Conservation (phyloP, 2,797 vertebrate species). For the Melanotaenia pygmaea region DNA sequence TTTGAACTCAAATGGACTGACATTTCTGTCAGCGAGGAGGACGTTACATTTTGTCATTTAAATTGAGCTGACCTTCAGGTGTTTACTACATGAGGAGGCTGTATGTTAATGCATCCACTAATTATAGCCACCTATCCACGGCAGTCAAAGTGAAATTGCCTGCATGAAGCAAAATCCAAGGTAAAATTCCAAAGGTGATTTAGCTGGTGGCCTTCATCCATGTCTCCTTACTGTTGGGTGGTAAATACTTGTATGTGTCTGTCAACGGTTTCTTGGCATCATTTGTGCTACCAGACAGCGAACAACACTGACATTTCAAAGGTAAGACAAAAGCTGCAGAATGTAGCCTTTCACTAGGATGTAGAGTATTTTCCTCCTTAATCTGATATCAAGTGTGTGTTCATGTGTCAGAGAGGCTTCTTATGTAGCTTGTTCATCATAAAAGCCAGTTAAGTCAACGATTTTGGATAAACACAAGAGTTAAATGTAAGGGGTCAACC, state of each 20-base stretch:
- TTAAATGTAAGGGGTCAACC: background rate
- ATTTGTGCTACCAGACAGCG: conserved; percentile 37
- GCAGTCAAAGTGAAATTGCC: conserved; percentile 24
- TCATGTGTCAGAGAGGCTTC: conserved; percentile 14
- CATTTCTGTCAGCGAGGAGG: background rate
- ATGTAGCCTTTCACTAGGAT: conserved; percentile 45
- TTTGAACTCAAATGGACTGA: conserved; percentile 3
- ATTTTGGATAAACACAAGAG: background rate
- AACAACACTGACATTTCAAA: conserved; percentile 68
- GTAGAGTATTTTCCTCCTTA: conserved; percentile 12
- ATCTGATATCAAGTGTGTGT: conserved; percentile 10
- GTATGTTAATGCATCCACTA: conserved; percentile 10
- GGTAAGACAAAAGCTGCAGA: conserved; percentile 38
- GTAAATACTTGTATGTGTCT: conserved; percentile 40
- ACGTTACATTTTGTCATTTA: conserved; percentile 4
- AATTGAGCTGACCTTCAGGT: conserved; percentile 11
- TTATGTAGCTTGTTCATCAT: conserved; percentile 14
- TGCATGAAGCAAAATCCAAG: background rate
- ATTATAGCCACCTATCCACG: conserved; percentile 15
- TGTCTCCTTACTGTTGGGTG: conserved; percentile 25
- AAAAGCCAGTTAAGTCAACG: background rate
- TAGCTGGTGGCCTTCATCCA: conserved; percentile 38
- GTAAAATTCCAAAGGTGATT: conserved; percentile 22
- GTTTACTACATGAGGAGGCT: conserved; percentile 10
- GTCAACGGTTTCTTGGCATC: conserved; percentile 34